Evolutionary conservation across 2,888 invertebrate species (phyloP).

Genomic region (Netelia virgata): DNA sequence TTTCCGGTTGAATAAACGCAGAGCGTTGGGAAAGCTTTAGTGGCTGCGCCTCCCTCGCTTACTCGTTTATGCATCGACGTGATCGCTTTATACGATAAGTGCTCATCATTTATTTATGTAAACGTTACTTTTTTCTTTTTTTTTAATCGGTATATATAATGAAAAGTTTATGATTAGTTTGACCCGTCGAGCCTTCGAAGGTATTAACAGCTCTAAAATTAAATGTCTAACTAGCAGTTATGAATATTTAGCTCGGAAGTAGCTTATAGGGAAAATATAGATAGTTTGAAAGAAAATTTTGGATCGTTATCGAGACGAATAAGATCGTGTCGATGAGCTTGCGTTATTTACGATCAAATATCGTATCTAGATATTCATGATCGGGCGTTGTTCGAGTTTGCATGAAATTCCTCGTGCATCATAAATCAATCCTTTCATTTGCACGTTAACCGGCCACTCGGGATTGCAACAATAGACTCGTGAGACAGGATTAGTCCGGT

Average conservation of each 20-base stretch:
- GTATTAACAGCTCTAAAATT: too few species aligned
- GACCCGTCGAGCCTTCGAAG: too few species aligned
- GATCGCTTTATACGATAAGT: neutral
- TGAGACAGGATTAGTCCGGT: constrained; percentile 3
- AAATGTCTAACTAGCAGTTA: too few species aligned
- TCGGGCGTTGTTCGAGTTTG: neutral
- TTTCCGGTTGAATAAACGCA: constrained; percentile 59
- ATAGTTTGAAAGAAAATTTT: neutral
- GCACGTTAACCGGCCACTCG: neutral
- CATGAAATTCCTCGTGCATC: neutral
- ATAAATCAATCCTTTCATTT: neutral
- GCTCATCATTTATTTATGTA: neutral
- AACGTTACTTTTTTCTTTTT: too few species aligned
- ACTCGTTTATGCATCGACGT: constrained; percentile 3
- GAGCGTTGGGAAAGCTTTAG: constrained; percentile 49
- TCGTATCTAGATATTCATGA: neutral
- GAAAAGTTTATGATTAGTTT: too few species aligned
- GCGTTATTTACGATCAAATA: neutral
- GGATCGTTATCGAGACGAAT: neutral
- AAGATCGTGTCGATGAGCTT: neutral
- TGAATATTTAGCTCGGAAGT: neutral
- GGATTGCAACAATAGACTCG: constrained; percentile 40
- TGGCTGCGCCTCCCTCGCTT: constrained; percentile 33
- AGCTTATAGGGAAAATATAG: neutral
- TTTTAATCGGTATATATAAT: too few species aligned